A percentile compares a stretch with the other conserved stretches of the same genome.
Evolutionary conservation across 2,113 vertebrate genomes (phyloP).

Genomic region (Corydoras sp.): DNA sequence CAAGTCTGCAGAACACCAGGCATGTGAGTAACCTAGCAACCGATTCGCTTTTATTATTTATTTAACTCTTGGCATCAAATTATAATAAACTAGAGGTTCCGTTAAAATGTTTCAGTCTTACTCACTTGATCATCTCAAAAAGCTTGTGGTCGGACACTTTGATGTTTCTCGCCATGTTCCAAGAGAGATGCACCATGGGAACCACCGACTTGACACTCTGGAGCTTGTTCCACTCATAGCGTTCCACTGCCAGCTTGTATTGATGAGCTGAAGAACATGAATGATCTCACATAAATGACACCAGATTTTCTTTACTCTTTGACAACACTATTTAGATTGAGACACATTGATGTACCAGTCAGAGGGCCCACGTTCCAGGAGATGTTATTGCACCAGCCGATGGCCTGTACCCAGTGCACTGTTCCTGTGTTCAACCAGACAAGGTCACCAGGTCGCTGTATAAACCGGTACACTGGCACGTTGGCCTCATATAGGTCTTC

Average conservation of each 20-base stretch:
- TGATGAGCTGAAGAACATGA: conserved; percentile 74
- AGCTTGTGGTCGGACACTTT: conserved; percentile 98
- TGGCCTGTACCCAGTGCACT: conserved; percentile 97
- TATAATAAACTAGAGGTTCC: background rate
- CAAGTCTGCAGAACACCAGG: no score
- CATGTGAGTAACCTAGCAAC: no score
- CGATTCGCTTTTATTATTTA: no score
- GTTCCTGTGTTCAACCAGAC: conserved; percentile 98
- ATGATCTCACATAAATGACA: background rate
- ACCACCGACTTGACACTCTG: conserved; percentile 96
- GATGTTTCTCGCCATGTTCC: conserved; percentile 99
- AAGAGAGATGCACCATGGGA: conserved; percentile 98
- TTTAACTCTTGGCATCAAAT: no score
- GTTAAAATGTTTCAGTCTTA: conserved; percentile 25
- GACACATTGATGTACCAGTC: conserved; percentile 67
- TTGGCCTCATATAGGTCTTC: conserved; percentile 96
- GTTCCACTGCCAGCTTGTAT: conserved; percentile 95
- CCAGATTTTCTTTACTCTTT: background rate
- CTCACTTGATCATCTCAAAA: conserved; percentile 99
- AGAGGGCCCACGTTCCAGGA: conserved; percentile 97
- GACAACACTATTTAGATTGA: no score
- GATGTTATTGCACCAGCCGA: conserved; percentile 99
- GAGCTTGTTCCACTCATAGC: conserved; percentile 98
- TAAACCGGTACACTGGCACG: conserved; percentile 95
- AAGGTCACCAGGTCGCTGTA: conserved; percentile 94